Evolutionary conservation across 2,797 vertebrate genomes (phyloP).

Genomic region (Arnoldichthys spilopterus): DNA sequence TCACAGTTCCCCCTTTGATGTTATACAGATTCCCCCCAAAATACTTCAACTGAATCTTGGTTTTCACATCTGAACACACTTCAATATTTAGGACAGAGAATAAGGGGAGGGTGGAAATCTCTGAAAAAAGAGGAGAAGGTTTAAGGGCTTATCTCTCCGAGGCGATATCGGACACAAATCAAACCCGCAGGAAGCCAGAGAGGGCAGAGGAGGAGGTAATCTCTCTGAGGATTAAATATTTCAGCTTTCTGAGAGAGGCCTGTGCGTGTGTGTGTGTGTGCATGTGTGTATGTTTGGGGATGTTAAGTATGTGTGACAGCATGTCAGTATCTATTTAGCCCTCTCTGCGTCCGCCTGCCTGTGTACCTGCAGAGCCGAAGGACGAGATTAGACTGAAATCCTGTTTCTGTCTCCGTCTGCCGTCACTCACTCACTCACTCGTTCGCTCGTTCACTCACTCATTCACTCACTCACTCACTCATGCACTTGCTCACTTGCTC

Average conservation of each 20-base stretch:
- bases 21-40: too few species aligned
- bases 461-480: not conserved
- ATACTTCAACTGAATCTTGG: too few species aligned
- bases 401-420: not conserved
- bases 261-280: not conserved
- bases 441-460: too few species aligned
- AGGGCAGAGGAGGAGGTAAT: not conserved
- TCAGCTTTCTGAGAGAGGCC: not conserved
- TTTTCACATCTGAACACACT: too few species aligned
- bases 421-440: not conserved
- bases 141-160: not conserved
- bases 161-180: not conserved
- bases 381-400: conserved; percentile 8
- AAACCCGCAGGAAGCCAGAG: too few species aligned
- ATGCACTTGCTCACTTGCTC: not conserved
- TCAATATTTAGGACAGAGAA: not conserved
- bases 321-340: conserved; percentile 10
- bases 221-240: conserved; percentile 3
- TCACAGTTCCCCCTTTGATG: too few species aligned
- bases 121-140: not conserved
- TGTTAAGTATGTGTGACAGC: conserved; percentile 24
- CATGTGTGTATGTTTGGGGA: not conserved
- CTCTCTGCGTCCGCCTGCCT: not conserved
- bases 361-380: not conserved
- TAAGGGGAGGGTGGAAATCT: too few species aligned